Evolutionary conservation across 2,888 invertebrate genomes (phyloP), one percentile per base, ranked within the genome.

Genomic region (Rhagophthalmus giganteus): DNA sequence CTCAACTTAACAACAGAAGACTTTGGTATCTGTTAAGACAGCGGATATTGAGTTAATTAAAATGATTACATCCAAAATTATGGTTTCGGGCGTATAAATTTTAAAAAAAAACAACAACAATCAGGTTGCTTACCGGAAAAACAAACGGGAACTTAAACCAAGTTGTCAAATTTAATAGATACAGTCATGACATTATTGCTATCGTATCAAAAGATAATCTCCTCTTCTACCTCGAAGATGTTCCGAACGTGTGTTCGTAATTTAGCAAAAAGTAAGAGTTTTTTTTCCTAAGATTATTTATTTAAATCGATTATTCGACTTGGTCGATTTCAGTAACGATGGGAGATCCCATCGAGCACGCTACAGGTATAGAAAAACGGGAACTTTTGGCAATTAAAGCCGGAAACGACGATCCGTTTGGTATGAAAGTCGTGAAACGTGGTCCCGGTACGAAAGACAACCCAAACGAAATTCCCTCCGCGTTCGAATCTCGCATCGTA

Each of bases 391-490:
- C 94, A 15, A 80, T 87, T 72, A 82, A 87, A 62, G 86, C 90
- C 48, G 96, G 96, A 59, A 88, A 94, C 70, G 91, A 93, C 59
- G 86, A 91, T 73, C 91, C 90, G 16, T 91, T 87, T 77, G 84
- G 88, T 75, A 82, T 92, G 82, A 88, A 87, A 76, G 85, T 88
- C 1, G 74, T 87, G 63, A 90, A 90, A 76, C 85, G 91, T 61
- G 85, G 87, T 0, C 81, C 83, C 1, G 75, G 95, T 62, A 91
- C 95, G 54, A 87, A 88, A 69, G 89, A 87, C 16, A 78, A 81
- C 59, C 97, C 97, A 49, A 96, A 90, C 61, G 76, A 91, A 60
- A 88, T 98, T 66, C 94, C 94, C 53, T 95, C 95, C 37, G 88
- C 89, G 67, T 91, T 88, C 63, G 88, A 91, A 41, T 27, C 24